Base-by-base conservation (phyloP, 2,888 invertebrate species). In the Drosophila pegasa region DNA sequence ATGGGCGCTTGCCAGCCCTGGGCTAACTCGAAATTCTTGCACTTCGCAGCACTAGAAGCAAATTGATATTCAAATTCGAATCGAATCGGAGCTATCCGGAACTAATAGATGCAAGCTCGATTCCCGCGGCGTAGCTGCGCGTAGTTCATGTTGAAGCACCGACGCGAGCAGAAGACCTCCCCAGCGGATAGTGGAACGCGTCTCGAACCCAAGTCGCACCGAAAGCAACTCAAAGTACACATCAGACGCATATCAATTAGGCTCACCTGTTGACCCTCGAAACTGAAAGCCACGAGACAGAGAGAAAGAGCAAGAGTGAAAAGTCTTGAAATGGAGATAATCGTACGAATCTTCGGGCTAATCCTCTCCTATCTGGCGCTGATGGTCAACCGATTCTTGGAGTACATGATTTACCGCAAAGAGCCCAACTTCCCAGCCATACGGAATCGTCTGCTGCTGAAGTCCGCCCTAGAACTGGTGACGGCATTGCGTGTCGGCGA, bases 371-470 rank as follows among this genome's bases (percentile, higher is more conserved):
- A 72, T 12, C 4, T 89, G 25, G 82, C 81, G 2, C 59, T 74
- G 10, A 5, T 86, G 7, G 33, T 89, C 20, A 90, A 88, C 55
- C 65, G 50, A 2, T 16, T 89, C 1, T 31, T 84, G 18, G 80
- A 82, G 29, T 48, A 72, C n/a, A 3, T 86, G 3, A 3, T 78
- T n/a, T 51, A 68, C 5, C 73, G 73, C 2, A 57, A 68, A 29
- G 56, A n/a, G 14, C 89, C 91, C 9, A 51, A 60, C 0, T 90
- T 78, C 65, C 84, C 87, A 10, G 65, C 82, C 5, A 90, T 91
- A 4, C 43, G 72, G 3, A 76, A 89, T 71, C 71, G 67, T 4
- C 22, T 90, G 20, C 58, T 90, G 10, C 75, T 71, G 14, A 89
- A 88, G 66, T 78, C 91, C 0, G 76, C 89, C 0, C 59, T 75